These are phyloP conservation scores for Mirza zaza DNA, from an alignment of 2,113 vertebrate genomes.

Conservation along the genomic window DNA sequence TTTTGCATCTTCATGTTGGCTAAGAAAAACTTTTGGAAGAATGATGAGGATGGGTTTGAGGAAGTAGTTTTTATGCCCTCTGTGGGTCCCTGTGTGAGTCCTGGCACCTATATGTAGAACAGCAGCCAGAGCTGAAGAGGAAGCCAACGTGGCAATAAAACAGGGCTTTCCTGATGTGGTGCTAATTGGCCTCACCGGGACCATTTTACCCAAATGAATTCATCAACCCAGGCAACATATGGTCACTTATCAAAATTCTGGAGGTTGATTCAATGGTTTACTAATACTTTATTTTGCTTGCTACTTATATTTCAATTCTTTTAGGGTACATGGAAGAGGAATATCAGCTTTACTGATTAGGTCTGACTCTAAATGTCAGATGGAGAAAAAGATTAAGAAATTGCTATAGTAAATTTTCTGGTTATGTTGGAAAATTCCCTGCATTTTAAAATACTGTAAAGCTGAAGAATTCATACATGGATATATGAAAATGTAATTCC, in stretches of 20 bases:
- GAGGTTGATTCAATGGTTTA: constrained; percentile 48
- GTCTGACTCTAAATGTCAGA: constrained; percentile 37
- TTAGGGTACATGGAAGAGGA: background rate
- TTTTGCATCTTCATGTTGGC: background rate
- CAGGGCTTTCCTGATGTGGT: background rate
- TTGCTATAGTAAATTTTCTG: background rate
- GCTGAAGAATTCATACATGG: background rate
- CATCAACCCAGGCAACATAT: constrained; percentile 54
- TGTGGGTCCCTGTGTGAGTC: background rate
- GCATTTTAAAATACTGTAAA: constrained; percentile 38
- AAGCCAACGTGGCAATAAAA: background rate
- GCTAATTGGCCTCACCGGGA: constrained; percentile 42
- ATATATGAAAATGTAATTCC: constrained; percentile 40
- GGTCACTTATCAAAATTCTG: constrained; percentile 48
- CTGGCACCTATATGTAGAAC: background rate
- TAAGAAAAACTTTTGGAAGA: background rate
- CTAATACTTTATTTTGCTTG: constrained; percentile 20
- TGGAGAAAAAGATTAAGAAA: background rate
- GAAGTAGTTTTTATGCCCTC: background rate
- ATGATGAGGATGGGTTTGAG: background rate
- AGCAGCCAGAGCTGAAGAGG: background rate
- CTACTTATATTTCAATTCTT: constrained; percentile 13
- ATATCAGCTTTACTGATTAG: constrained; percentile 32
- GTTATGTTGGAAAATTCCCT: background rate
- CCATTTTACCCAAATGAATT: constrained; percentile 27